Percentiles rank a stretch among this genome's conserved stretches.
These are phyloP conservation scores for Cassiopea xamachana DNA, from an alignment of 30 jellyfish, hydroid and myxozoan species.

Conservation along the genomic window DNA sequence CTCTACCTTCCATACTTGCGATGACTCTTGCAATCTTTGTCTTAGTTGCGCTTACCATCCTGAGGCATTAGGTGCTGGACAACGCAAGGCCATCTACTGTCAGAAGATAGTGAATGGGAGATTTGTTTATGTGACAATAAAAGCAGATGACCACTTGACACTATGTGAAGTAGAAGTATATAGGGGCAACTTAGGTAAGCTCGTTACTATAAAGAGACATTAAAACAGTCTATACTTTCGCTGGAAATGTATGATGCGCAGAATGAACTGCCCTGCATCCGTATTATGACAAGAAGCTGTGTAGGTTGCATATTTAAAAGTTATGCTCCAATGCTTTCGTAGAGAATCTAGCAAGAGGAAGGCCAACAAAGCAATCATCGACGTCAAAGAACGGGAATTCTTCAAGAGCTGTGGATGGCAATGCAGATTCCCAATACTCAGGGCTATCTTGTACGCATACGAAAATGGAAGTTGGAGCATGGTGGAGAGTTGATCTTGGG, in stretches of 20 bases:
- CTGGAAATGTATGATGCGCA: too few species aligned
- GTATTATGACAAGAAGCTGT: neutral
- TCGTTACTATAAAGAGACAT: neutral
- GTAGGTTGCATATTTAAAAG: neutral
- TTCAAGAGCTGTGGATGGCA: conserved; percentile 67
- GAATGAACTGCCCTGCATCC: too few species aligned
- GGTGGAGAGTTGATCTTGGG: conserved; percentile 73
- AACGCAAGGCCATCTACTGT: conserved; percentile 34
- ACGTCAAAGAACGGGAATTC: conserved; percentile 14
- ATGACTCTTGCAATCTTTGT: neutral
- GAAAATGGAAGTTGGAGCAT: conserved; percentile 40
- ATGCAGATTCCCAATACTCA: conserved; percentile 12
- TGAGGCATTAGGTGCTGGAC: conserved; percentile 46
- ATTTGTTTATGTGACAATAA: conserved; percentile 38
- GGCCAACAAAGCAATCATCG: conserved; percentile 69
- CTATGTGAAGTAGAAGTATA: conserved; percentile 71
- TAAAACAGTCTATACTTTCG: neutral
- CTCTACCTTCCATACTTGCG: too few species aligned
- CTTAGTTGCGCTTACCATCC: conserved; percentile 41
- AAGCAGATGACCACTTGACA: conserved; percentile 20
- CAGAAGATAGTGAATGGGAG: conserved; percentile 41
- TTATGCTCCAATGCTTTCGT: neutral
- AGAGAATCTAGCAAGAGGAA: conserved; percentile 74
- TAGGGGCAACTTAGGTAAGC: conserved; percentile 32
- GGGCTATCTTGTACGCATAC: conserved; percentile 59